These are phyloP conservation scores for Phycodurus eques DNA, from an alignment of 2,113 vertebrate species.

Conservation along the genomic window DNA sequence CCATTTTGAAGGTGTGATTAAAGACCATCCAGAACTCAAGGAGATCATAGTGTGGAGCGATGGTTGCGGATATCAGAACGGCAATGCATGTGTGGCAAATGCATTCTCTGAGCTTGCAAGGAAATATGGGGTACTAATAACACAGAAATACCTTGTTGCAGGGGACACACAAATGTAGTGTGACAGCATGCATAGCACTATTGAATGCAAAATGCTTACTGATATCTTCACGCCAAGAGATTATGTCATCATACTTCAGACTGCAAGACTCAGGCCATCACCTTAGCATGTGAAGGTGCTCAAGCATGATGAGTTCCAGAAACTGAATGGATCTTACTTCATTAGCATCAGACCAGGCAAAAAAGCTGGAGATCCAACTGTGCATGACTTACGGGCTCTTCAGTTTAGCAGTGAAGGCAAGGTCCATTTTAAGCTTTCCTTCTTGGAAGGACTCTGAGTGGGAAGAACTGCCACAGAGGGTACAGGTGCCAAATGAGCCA, in stretches of 20 bases:
- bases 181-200: conserved; percentile 4
- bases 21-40: conserved; percentile 9
- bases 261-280: conserved; percentile 8
- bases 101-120: background rate
- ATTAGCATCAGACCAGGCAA: conserved; percentile 16
- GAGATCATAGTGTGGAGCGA: too few relatives aligned
- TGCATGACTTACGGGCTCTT: background rate
- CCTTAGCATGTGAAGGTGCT: conserved; percentile 9
- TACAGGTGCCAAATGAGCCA: too few relatives aligned
- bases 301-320: conserved; percentile 9
- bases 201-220: conserved; percentile 1
- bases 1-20: conserved; percentile 16
- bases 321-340: conserved; percentile 13
- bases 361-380: conserved; percentile 3
- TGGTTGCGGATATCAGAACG: too few relatives aligned
- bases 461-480: too few relatives aligned
- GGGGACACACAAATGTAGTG: background rate
- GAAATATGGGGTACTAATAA: conserved; percentile 12
- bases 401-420: background rate
- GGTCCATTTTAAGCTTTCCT: too few relatives aligned
- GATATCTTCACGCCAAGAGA: conserved; percentile 13
- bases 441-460: too few relatives aligned
- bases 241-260: conserved; percentile 11
- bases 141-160: background rate
- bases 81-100: too few relatives aligned